These are phyloP conservation scores for Nymphalis io DNA, from an alignment of 1,140 invertebrate species.

Conservation along the genomic window DNA sequence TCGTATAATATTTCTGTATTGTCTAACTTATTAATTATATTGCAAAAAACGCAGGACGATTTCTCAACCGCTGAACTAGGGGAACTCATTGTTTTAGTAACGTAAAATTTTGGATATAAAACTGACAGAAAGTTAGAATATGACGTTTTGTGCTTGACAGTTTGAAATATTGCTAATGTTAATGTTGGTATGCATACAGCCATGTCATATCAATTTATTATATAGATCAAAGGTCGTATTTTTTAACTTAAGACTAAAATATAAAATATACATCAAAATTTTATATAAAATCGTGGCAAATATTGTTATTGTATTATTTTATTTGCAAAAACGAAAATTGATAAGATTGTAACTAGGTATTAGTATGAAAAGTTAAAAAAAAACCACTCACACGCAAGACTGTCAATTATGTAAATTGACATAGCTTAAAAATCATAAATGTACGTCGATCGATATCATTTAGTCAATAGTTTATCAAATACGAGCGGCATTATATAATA, in stretches of 20 bases:
- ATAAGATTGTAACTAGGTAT: too few relatives aligned
- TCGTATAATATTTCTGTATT: constrained; percentile 83
- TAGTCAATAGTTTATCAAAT: too few relatives aligned
- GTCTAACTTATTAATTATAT: constrained; percentile 83
- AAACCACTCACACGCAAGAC: too few relatives aligned
- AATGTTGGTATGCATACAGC: constrained; percentile 26
- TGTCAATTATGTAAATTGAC: too few relatives aligned
- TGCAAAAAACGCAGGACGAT: constrained; percentile 86
- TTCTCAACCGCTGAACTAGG: constrained; percentile 27
- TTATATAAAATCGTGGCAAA: too few relatives aligned
- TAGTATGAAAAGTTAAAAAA: too few relatives aligned
- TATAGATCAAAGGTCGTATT: constrained; percentile 10
- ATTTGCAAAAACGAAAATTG: too few relatives aligned
- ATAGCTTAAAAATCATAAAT: too few relatives aligned
- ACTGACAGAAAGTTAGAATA: constrained; percentile 17
- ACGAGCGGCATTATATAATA: too few relatives aligned
- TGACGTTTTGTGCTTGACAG: constrained; percentile 9
- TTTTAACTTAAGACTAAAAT: background rate
- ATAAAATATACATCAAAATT: too few relatives aligned
- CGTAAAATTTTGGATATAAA: constrained; percentile 9
- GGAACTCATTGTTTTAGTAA: constrained; percentile 32
- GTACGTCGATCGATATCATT: too few relatives aligned
- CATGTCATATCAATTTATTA: constrained; percentile 6
- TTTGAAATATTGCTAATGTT: background rate
- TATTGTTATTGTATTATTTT: too few relatives aligned